phyloP scores from a whole-genome alignment of 2,797 vertebrate genomes.

The Synanceia verrucosa region DNA sequence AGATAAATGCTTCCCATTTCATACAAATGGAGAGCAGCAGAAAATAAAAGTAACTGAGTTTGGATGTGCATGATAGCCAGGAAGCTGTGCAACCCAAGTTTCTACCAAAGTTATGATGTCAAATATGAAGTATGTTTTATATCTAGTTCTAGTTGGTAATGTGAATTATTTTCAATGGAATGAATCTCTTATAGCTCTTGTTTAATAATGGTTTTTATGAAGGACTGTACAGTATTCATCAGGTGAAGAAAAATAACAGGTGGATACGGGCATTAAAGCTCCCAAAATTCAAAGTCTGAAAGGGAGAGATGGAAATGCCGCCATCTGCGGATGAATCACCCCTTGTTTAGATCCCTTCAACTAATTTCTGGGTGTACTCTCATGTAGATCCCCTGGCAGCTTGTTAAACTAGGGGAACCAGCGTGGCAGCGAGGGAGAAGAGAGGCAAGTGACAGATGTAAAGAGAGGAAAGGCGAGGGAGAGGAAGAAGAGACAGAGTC shows the following conservation, averaged over 20 bases:
- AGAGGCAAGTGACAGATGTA: conserved; percentile 65
- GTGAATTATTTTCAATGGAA: neutral
- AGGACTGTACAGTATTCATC: neutral
- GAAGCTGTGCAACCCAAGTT: neutral
- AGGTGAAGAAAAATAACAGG: conserved; percentile 28
- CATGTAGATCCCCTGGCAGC: conserved; percentile 68
- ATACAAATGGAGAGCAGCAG: neutral
- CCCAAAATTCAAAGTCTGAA: conserved; percentile 25
- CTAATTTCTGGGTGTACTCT: conserved; percentile 68
- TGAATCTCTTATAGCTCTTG: neutral
- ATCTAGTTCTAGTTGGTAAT: neutral
- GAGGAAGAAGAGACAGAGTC: conserved; percentile 46
- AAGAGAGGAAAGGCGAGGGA: conserved; percentile 33
- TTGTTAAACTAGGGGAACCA: conserved; percentile 73
- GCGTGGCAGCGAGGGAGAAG: conserved; percentile 44
- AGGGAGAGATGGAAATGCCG: conserved; percentile 43
- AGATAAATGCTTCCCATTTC: neutral
- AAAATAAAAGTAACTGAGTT: neutral
- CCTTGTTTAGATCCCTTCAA: conserved; percentile 63
- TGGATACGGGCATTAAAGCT: conserved; percentile 12
- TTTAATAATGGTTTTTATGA: conserved; percentile 4
- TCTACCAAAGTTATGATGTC: neutral
- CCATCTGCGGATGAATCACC: conserved; percentile 71
- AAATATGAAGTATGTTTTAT: neutral
- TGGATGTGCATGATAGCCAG: neutral